Base-by-base conservation (phyloP, 2,888 invertebrate species). In the Melipona beecheii region DNA sequence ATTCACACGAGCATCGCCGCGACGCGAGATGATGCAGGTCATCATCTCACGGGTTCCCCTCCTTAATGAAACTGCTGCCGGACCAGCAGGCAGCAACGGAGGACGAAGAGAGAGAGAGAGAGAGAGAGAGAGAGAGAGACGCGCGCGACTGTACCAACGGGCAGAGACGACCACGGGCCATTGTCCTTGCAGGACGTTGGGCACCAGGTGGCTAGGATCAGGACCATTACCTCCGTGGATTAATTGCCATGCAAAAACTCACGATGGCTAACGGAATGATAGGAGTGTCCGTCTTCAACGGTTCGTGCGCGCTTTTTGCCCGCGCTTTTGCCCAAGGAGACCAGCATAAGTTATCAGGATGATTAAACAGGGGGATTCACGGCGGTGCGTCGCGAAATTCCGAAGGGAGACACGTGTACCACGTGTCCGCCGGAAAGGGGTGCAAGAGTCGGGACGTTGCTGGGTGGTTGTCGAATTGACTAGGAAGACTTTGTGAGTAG, bases 211-310 rank as follows among this genome's bases (percentile, higher is more conserved):
- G 91, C 89, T 86, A 86, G 91, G 91, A 92, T 92, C 90, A 87
- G 84, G 86, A 86, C 92, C 91, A 93, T 92, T 93, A 93, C 92
- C 87, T 86, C 71, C 83, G 82, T 86, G 92, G 92, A 93, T 93
- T 93, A 93, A 93, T 93, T 93, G 92, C 92, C 81, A 92, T 92
- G 93, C 93, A 92, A 92, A 92, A 92, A 91, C 91, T 89, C 84
- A 85, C 87, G 91, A 91, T 91, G 90, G 92, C 91, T 90, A 90
- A 90, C 89, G 90, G 86, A 88, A 89, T 85, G 90, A 90, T 90
- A 90, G 90, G 89, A 88, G 89, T 88, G 64, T 64, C 88, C 89
- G 89, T 89, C 90, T 88, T 84, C 85, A 86, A 81, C 89, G 75
- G 84, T 79, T 84, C 88, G 85, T 78, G 78, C 81, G 79, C 82